Percentiles rank a stretch among this genome's conserved stretches.
phyloP scores from a whole-genome alignment of 1,140 invertebrate genomes.

The Lerema accius region DNA sequence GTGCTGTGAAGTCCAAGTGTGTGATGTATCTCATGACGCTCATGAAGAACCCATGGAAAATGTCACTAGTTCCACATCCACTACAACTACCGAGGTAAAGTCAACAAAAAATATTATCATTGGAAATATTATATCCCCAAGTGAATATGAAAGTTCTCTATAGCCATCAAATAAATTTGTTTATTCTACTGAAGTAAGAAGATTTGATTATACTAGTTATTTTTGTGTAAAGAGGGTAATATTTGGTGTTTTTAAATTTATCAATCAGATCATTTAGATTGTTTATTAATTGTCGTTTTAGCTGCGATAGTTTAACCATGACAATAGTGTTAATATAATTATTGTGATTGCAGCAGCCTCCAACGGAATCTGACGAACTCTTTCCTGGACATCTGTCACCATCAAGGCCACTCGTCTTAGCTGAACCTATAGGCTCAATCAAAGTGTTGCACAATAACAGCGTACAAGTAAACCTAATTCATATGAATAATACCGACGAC shows the following conservation, averaged over 20 bases:
- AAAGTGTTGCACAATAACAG: conserved; percentile 76
- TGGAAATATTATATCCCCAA: too few relatives aligned
- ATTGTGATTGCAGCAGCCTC: conserved; percentile 13
- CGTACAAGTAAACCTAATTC: conserved; percentile 73
- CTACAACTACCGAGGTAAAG: conserved; percentile 41
- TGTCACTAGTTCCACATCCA: conserved; percentile 43
- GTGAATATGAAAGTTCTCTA: too few relatives aligned
- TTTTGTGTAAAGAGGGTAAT: too few relatives aligned
- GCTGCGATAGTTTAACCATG: too few relatives aligned
- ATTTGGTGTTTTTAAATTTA: too few relatives aligned
- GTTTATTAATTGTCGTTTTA: too few relatives aligned
- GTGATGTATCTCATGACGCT: conserved; percentile 90
- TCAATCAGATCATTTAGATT: too few relatives aligned
- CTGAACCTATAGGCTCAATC: conserved; percentile 75
- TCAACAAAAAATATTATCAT: too few relatives aligned
- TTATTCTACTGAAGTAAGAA: too few relatives aligned
- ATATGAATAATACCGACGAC: conserved; percentile 63
- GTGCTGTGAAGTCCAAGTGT: conserved; percentile 92
- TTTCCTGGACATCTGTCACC: conserved; percentile 39
- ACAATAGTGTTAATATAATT: too few relatives aligned
- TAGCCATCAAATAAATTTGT: too few relatives aligned
- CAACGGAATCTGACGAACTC: conserved; percentile 44
- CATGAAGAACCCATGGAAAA: conserved; percentile 84
- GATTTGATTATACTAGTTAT: too few relatives aligned
- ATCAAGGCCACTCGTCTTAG: conserved; percentile 60